Evolutionary conservation across 2,113 vertebrate genomes (phyloP), one percentile per base, ranked within the genome.

Genomic region (Paedocypris sp.): DNA sequence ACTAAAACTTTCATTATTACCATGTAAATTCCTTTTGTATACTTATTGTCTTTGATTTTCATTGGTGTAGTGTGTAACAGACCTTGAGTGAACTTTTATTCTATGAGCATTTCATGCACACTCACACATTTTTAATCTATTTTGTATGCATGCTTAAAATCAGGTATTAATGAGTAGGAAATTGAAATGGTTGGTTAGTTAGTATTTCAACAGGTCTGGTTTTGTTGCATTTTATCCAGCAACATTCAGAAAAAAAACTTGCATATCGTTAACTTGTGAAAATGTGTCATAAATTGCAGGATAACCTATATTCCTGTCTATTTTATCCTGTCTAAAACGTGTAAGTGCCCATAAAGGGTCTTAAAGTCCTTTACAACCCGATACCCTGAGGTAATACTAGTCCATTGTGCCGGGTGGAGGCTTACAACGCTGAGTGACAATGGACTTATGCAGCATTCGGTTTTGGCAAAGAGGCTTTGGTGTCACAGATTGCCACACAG

Each of bases 221-320:
- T 19, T 26, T 46, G 36, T 16, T 18, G 35, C 47, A 51, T 28
- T 36, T 45, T 35, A 13, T 42, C 39, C 51, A 52, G 33, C 57
- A 22, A 15, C 36, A 31, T 61, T 3, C 19, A 33, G 8, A 60
- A 23, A 31, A 38, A 18, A 48, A 16, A 19, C 41, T 53, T 41
- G 19, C n/a, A n/a, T n/a, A n/a, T n/a, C n/a, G n/a, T n/a, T 48
- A 11, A 61, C 42, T 64, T 36, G 47, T 58, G 60, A 52, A 13
- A 47, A 33, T 10, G 60, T 62, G 66, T 66, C 72, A 70, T 75
- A 42, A 76, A 79, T 77, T 72, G 53, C 64, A 66, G 71, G 77
- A 76, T 82, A 82, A 83, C 80, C 83, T 82, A 80, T 67, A 75
- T 82, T 75, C 72, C 28, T n/a, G n/a, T 23, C 10, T 9, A 33